Conservation (phyloP, 1,140 invertebrate species). For the Akabosia matsudoensis region DNA sequence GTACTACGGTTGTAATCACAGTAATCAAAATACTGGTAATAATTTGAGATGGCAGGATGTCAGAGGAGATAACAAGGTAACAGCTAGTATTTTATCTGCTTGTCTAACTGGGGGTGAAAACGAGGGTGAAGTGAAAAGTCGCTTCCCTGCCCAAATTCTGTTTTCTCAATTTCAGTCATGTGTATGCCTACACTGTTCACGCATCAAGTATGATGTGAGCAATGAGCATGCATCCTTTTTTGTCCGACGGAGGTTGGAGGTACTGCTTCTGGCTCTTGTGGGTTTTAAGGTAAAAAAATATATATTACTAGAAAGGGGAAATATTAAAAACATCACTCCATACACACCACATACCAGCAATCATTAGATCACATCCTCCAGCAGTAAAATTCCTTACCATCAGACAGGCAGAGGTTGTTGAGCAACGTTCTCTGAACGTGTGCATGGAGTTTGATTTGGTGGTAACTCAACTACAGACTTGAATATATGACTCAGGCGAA, state of each 20-base stretch:
- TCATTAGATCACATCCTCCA: constrained; percentile 6
- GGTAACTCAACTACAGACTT: background rate
- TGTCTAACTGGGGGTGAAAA: background rate
- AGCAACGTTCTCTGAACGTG: background rate
- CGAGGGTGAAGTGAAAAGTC: constrained; percentile 8
- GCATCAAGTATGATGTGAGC: background rate
- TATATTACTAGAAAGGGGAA: background rate
- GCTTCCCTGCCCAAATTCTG: background rate
- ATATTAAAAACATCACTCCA: background rate
- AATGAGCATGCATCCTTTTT: background rate
- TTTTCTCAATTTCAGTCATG: background rate
- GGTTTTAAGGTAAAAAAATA: background rate
- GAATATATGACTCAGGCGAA: background rate
- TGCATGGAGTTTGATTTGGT: background rate
- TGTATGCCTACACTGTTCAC: background rate
- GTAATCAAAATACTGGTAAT: constrained; percentile 22
- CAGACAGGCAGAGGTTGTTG: background rate
- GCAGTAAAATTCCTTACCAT: constrained; percentile 13
- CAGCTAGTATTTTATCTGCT: background rate
- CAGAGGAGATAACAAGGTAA: constrained; percentile 40
- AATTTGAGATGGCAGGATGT: constrained; percentile 43
- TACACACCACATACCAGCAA: constrained; percentile 3
- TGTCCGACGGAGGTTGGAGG: background rate
- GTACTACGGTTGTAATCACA: background rate
- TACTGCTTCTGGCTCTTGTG: no score